phyloP scores from a whole-genome alignment of 2,888 invertebrate species.

The Dynastes hyllus region DNA sequence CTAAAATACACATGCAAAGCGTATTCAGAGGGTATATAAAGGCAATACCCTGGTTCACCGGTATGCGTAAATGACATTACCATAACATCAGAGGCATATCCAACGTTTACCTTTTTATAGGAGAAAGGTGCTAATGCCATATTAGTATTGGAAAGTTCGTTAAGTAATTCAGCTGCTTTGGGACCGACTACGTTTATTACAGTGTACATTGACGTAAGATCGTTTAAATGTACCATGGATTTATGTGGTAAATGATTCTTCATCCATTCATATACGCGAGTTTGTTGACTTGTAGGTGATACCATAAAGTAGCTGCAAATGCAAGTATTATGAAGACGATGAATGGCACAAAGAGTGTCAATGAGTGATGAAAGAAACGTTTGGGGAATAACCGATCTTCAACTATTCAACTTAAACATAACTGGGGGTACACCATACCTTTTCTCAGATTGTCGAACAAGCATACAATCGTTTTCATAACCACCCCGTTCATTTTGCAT shows the following conservation, averaged over 20 bases:
- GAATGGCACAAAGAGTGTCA: conserved; percentile 52
- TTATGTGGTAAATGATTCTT: conserved; percentile 76
- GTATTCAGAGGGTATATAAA: conserved; percentile 83
- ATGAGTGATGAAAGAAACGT: neutral
- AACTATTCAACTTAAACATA: conserved; percentile 58
- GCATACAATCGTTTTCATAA: conserved; percentile 83
- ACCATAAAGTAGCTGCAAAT: conserved; percentile 81
- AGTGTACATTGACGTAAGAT: conserved; percentile 83
- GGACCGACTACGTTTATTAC: conserved; percentile 83
- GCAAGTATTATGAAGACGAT: neutral
- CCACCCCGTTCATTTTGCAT: conserved; percentile 83
- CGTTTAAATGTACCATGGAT: conserved; percentile 77
- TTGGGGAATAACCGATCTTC: conserved; percentile 17
- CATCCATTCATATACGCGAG: conserved; percentile 82
- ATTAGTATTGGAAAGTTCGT: conserved; percentile 78
- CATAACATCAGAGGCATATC: conserved; percentile 80
- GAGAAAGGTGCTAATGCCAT: conserved; percentile 78
- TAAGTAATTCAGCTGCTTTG: conserved; percentile 77
- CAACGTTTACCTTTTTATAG: conserved; percentile 80
- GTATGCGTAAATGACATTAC: conserved; percentile 83
- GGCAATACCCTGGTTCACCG: conserved; percentile 81
- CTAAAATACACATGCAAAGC: conserved; percentile 83
- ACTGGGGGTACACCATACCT: conserved; percentile 62
- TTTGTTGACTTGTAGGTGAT: conserved; percentile 86
- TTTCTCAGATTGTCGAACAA: conserved; percentile 77